These are phyloP conservation scores for Acipenser transmontanus DNA, from an alignment of 2,797 vertebrate species.

Conservation along the genomic window DNA sequence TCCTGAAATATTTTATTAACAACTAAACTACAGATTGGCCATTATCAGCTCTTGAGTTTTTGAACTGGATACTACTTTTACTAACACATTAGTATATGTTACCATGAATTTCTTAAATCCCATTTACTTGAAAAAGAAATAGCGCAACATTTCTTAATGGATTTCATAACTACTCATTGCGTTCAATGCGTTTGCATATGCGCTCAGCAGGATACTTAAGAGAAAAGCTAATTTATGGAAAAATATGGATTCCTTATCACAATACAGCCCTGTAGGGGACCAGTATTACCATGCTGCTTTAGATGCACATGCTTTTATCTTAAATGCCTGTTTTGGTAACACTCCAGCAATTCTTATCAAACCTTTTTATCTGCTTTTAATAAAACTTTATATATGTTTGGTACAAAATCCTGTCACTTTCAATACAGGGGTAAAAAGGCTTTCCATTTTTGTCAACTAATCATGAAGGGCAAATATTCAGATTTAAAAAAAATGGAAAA, in stretches of 20 bases:
- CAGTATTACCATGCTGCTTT: conserved; percentile 59
- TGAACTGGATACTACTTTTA: background rate
- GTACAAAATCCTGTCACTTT: conserved; percentile 40
- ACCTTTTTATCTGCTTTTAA: conserved; percentile 53
- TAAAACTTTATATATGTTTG: conserved; percentile 46
- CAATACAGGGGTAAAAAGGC: conserved; percentile 33
- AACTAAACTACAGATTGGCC: background rate
- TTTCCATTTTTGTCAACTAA: conserved; percentile 34
- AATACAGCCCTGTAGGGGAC: conserved; percentile 58
- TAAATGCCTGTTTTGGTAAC: conserved; percentile 46
- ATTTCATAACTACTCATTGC: conserved; percentile 50
- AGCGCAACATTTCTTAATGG: conserved; percentile 45
- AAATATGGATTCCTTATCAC: conserved; percentile 75
- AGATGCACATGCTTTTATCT: conserved; percentile 56
- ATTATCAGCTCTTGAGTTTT: background rate
- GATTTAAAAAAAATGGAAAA: conserved; percentile 23
- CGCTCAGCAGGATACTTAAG: conserved; percentile 63
- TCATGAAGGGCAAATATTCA: conserved; percentile 36
- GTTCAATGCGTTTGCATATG: conserved; percentile 55
- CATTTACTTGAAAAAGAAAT: conserved; percentile 8
- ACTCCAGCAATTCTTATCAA: conserved; percentile 51
- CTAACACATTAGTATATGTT: conserved; percentile 7
- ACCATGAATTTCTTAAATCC: conserved; percentile 6
- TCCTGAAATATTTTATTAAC: background rate
- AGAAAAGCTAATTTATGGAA: conserved; percentile 75